These are phyloP conservation scores for Pseudolycoriella hygida DNA, from an alignment of 2,888 invertebrate genomes.

Conservation along the genomic window DNA sequence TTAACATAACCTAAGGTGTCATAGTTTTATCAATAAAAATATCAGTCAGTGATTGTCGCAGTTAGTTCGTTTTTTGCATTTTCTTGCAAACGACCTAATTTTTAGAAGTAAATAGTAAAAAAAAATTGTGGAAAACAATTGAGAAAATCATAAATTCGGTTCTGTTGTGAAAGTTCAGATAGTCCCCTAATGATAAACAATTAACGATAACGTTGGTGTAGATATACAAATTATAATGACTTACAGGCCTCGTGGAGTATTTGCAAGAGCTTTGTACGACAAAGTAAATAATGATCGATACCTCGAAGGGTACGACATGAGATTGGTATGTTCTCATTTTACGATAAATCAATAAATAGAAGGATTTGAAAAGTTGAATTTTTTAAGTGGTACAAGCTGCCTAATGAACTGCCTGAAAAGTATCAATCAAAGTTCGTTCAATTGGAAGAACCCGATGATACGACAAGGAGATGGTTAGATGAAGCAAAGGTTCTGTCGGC, in stretches of 20 bases:
- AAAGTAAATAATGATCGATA: slow-evolving; percentile 28
- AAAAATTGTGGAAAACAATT: no score
- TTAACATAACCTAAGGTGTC: no score
- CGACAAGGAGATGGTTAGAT: slow-evolving; percentile 24
- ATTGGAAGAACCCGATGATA: slow-evolving; percentile 22
- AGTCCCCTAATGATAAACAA: no score
- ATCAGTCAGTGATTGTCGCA: no score
- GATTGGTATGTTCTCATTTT: slow-evolving; percentile 18
- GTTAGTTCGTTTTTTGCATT: no score
- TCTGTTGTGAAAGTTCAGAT: no score
- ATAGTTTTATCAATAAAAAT: no score
- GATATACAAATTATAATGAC: slow-evolving; percentile 16
- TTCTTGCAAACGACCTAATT: no score
- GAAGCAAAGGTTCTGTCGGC: slow-evolving; percentile 23
- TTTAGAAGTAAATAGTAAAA: no score
- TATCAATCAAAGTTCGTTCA: slow-evolving; percentile 25
- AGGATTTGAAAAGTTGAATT: background rate
- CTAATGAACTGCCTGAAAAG: slow-evolving; percentile 18
- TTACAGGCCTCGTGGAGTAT: slow-evolving; percentile 24
- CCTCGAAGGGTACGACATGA: slow-evolving; percentile 26
- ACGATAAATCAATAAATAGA: slow-evolving; percentile 2
- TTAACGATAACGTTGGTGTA: no score
- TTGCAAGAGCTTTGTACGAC: slow-evolving; percentile 26
- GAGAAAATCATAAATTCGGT: no score
- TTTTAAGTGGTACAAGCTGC: slow-evolving; percentile 24